Base-by-base conservation (phyloP, 2,888 invertebrate species). In the Cremastobaeus sp. region DNA sequence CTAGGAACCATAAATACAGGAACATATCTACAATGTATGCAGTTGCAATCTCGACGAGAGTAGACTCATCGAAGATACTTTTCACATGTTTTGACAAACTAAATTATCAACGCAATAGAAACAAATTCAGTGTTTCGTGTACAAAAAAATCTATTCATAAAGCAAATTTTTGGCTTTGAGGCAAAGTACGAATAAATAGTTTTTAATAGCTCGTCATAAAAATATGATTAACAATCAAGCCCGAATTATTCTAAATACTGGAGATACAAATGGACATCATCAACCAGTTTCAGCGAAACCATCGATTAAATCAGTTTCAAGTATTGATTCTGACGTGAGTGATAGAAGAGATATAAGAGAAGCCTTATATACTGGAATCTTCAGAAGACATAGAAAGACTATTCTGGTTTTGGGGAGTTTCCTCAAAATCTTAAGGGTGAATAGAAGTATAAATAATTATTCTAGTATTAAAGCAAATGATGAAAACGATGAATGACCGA, bases 371-470 rank as follows among this genome's bases (percentile, higher is more conserved):
- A 83, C 88, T 9, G 88, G 88, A 2, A 88, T 88, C 43, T 88
- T 88, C 74, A 81, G 86, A 73, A 82, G 87, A 57, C 88, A 88
- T 69, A 82, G 87, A 69, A 88, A 88, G 76, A 88, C 88, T 17
- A 88, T 88, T 79, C 79, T 88, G 77, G 87, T 88, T 62, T 77
- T 88, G 72, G 87, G 88, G 60, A 88, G 87, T 70, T 88, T 88
- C 80, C 82, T 88, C 60, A 87, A 86, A 76, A 87, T 88, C 86
- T 79, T 88, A 50, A 85, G 85, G 82, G 85, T 87, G 83, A 87
- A 87, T 83, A 85, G 88, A 83, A 86, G 88, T 65, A 84, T 87
- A 81, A 88, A 87, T 81, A 86, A 86, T 80, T 87, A 87, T 71
- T 87, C 87, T 82, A 87, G 85, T 65, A 87, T 87, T 81, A 86